Evolutionary conservation across 2,888 invertebrate genomes (phyloP).

Genomic region (Leptinotarsa rubiginosa): DNA sequence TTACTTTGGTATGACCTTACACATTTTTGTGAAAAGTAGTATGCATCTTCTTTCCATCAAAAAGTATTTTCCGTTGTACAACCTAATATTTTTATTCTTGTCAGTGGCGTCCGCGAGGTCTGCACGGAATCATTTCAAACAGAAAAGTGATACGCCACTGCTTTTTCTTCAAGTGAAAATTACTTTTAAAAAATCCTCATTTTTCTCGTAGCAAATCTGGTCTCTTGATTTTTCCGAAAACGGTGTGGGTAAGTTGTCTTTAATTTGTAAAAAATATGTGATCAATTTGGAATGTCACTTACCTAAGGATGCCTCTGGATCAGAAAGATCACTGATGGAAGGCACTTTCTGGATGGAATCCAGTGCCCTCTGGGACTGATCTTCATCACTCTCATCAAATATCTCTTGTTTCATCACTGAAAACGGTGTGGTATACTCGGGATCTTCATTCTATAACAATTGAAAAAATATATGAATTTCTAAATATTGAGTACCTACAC

Average conservation of each 20-base stretch:
- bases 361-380: slow-evolving; percentile 68
- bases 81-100: too few relatives aligned
- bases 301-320: slow-evolving; percentile 91
- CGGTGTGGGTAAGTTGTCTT: slow-evolving; percentile 23
- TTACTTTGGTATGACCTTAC: too few relatives aligned
- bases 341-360: slow-evolving; percentile 85
- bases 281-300: slow-evolving; percentile 66
- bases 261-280: neutral
- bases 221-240: neutral
- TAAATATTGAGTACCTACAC: too few relatives aligned
- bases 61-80: too few relatives aligned
- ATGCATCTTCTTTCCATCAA: too few relatives aligned
- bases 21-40: too few relatives aligned
- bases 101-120: too few relatives aligned
- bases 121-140: too few relatives aligned
- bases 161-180: too few relatives aligned
- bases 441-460: slow-evolving; percentile 62
- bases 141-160: too few relatives aligned
- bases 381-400: slow-evolving; percentile 73
- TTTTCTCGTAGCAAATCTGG: too few relatives aligned
- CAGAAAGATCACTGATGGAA: slow-evolving; percentile 89
- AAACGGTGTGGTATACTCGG: slow-evolving; percentile 57
- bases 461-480: neutral
- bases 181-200: too few relatives aligned
- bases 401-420: slow-evolving; percentile 70